Base-by-base conservation (phyloP, 2,888 invertebrate genomes). In the Bimastos eiseni region DNA sequence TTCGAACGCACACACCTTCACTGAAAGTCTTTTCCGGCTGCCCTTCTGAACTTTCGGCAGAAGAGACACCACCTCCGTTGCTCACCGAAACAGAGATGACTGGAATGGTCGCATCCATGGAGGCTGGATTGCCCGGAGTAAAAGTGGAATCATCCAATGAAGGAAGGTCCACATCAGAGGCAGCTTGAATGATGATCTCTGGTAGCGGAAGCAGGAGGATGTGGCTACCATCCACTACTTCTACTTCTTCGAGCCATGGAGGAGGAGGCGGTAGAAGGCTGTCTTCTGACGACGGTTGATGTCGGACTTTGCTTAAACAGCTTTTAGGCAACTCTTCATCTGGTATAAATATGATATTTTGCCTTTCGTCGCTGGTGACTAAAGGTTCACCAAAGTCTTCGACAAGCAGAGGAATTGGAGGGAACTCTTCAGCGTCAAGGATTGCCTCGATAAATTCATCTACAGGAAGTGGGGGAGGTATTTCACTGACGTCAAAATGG, bases 281-380 rank as follows among this genome's bases (percentile, higher is more conserved):
- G 34, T 86, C 86, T 84, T 86, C 86, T 34, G 86, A 86, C 0
- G 86, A 86, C 86, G 34, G 86, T 36, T 86, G 86, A 37, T 24
- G 86, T 17, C 24, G 86, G 34, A 36, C 34, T 24, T 37, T 34
- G 34, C 37, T 86, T 36, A 86, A 37, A 36, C 86, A 36, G 24
- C 34, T 86, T 36, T 86, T 34, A 24, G 37, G 86, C 86, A 86
- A 86, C 86, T 86, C 86, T 36, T 86, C 86, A n/a, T n/a, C 70
- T 70, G 70, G 70, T 11, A 70, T 70, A 11, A n/a, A 30, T n/a
- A n/a, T 11, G n/a, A 70, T 70, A 70, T 70, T 70, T 13, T 70
- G 70, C n/a, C 11, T n/a, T 70, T 70, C 70, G 70, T n/a, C 17
- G 30, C n/a, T 70, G 30, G n/a, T 70, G 30, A n/a, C 13, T n/a